A percentile compares a stretch with the other conserved stretches of the same genome.
Evolutionary conservation across 2,888 invertebrate genomes (phyloP).

Genomic region (Enchytraeus crypticus): DNA sequence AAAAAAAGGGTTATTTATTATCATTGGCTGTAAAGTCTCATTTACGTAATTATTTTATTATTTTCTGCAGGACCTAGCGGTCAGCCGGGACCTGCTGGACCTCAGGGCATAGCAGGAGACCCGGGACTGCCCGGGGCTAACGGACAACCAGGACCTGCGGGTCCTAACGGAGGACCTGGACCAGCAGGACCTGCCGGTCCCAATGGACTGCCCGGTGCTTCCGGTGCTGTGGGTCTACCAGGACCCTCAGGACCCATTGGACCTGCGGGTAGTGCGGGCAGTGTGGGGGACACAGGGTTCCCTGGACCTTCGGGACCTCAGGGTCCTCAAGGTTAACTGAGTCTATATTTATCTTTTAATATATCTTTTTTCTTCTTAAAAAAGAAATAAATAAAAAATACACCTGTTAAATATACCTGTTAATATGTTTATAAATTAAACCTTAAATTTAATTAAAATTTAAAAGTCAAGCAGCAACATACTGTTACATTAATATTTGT

Average conservation of each 20-base stretch:
- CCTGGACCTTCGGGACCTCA: constrained; percentile 15
- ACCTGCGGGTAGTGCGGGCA: constrained; percentile 4
- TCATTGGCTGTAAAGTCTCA: no score
- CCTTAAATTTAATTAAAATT: no score
- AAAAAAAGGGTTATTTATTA: no score
- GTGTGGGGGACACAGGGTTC: background rate
- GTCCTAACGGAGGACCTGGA: constrained; percentile 18
- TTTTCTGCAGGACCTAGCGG: constrained; percentile 4
- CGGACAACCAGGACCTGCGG: constrained; percentile 18
- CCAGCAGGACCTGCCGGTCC: constrained; percentile 9
- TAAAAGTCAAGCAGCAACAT: no score
- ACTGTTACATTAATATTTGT: no score
- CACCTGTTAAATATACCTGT: no score
- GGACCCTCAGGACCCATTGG: background rate
- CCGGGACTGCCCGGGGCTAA: background rate
- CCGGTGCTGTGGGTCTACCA: constrained; percentile 10
- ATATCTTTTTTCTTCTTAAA: background rate
- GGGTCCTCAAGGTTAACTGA: background rate
- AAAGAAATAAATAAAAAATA: no score
- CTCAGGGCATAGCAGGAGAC: constrained; percentile 36
- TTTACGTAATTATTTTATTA: no score
- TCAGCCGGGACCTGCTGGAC: constrained; percentile 56
- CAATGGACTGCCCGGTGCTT: constrained; percentile 3
- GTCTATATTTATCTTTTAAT: background rate
- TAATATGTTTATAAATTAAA: no score